Base-by-base conservation (phyloP, 2,888 invertebrate genomes). In the Pterostichus madidus region DNA sequence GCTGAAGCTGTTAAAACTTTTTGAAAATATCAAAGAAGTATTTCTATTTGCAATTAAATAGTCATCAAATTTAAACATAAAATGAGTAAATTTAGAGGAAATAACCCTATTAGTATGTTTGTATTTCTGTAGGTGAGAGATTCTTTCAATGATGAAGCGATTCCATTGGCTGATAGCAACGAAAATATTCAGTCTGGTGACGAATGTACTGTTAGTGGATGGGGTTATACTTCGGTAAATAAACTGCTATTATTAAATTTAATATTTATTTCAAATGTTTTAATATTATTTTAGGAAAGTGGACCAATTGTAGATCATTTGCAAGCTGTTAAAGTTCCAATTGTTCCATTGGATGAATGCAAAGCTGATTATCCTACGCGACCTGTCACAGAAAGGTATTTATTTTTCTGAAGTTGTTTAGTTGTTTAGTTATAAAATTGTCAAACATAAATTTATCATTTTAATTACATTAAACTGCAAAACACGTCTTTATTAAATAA, bases 311-410 rank as follows among this genome's bases (percentile, higher is more conserved):
- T 32, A 77, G n/a, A 3, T n/a, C 82, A 59, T 11, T 85, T 90
- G 2, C 88, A 89, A 86, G 86, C 86, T 4, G 88, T 86, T 2
- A 13, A 85, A 5, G 87, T 89, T 10, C 79, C 85, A 8, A 87
- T 88, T 52, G 85, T 87, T 6, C 83, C 83, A 83, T 86, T 86
- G 35, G 80, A 68, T 0, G 86, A 87, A 32, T 90, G 90, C 78
- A 85, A 84, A 49, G 15, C 35, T 5, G 83, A 83, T 7, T 85
- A 86, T 44, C 84, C 84, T 5, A 13, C 68, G 0, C 13, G 68
- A 24, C 56, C 81, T 8, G 84, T 86, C 75, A 85, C 85, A 52
- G 85, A 85, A 35, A 32, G 68, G 68, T 68, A 68, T 44, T 44
- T 39, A 5, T 39, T 39, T 39, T 35, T 35, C 4, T 5, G 4